phyloP scores from a whole-genome alignment of 2,113 vertebrate genomes.

The Aramus guarauna region DNA sequence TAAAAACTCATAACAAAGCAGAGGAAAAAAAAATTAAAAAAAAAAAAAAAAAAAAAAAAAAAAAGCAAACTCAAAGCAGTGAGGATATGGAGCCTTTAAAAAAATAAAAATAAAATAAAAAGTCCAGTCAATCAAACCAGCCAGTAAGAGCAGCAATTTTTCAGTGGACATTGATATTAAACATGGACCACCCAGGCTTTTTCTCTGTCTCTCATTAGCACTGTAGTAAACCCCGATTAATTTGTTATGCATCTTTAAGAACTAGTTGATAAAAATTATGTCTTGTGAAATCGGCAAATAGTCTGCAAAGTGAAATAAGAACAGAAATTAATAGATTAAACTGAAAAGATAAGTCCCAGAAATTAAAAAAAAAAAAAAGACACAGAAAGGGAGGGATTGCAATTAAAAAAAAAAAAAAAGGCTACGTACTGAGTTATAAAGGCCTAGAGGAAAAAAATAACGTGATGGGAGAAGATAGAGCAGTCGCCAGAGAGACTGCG shows the following conservation, averaged over 20 bases:
- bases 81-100: slow-evolving; percentile 62
- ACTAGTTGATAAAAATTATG: slow-evolving; percentile 82
- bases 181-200: slow-evolving; percentile 68
- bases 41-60: not conserved
- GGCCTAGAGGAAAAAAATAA: not conserved
- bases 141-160: slow-evolving; percentile 61
- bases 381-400: slow-evolving; percentile 8
- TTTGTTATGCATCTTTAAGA: slow-evolving; percentile 91
- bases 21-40: not conserved
- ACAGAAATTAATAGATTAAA: slow-evolving; percentile 79
- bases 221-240: slow-evolving; percentile 87
- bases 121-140: slow-evolving; percentile 61
- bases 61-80: slow-evolving; percentile 44
- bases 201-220: slow-evolving; percentile 83
- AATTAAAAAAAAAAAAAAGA: slow-evolving; percentile 13
- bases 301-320: slow-evolving; percentile 83
- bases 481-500: not conserved
- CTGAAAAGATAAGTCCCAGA: slow-evolving; percentile 62
- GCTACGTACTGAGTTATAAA: not conserved
- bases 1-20: slow-evolving; percentile 53
- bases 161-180: slow-evolving; percentile 66
- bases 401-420: not conserved
- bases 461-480: not conserved
- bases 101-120: slow-evolving; percentile 53
- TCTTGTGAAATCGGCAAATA: slow-evolving; percentile 80